Conservation (phyloP, 2,888 invertebrate species). For the Caenorhabditis sp. region DNA sequence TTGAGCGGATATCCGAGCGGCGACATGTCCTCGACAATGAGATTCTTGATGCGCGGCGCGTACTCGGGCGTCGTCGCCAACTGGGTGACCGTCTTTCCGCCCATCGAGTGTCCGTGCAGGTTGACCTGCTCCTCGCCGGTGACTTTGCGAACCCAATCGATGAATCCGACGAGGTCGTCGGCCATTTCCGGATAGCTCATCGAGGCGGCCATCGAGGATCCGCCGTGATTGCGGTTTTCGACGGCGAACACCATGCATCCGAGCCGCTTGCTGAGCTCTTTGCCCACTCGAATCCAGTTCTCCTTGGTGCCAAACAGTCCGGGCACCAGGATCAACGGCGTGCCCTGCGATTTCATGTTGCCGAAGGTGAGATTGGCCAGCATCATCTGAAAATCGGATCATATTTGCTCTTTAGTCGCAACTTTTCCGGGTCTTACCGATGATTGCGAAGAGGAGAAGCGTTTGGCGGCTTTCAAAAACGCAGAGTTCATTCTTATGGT, state of each 20-base stretch:
- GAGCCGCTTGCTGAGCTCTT: constrained; percentile 36
- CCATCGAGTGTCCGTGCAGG: constrained; percentile 42
- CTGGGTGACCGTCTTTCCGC: constrained; percentile 42
- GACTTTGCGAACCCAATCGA: constrained; percentile 43
- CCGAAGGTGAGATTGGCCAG: constrained; percentile 43
- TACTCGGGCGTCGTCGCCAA: constrained; percentile 47
- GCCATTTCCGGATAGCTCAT: constrained; percentile 45
- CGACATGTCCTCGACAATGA: constrained; percentile 46
- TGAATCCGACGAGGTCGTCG: constrained; percentile 42
- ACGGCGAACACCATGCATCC: constrained; percentile 52
- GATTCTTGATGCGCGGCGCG: constrained; percentile 26
- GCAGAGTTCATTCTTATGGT: too few relatives aligned
- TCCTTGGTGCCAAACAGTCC: constrained; percentile 49
- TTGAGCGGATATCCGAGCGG: constrained; percentile 46
- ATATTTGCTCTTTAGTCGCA: too few relatives aligned
- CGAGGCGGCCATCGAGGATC: constrained; percentile 32
- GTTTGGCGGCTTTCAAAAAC: too few relatives aligned
- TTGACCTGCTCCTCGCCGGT: constrained; percentile 42
- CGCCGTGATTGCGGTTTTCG: constrained; percentile 44
- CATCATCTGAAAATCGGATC: constrained; percentile 48
- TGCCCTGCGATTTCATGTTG: constrained; percentile 37
- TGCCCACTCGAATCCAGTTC: constrained; percentile 45
- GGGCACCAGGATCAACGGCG: constrained; percentile 31
- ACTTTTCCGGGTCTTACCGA: too few relatives aligned
- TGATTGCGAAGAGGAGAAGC: too few relatives aligned